A percentile compares a stretch with the other conserved stretches of the same genome.
phyloP scores from a whole-genome alignment of 1,140 invertebrate genomes.

The Acromyrmex charruanus region DNA sequence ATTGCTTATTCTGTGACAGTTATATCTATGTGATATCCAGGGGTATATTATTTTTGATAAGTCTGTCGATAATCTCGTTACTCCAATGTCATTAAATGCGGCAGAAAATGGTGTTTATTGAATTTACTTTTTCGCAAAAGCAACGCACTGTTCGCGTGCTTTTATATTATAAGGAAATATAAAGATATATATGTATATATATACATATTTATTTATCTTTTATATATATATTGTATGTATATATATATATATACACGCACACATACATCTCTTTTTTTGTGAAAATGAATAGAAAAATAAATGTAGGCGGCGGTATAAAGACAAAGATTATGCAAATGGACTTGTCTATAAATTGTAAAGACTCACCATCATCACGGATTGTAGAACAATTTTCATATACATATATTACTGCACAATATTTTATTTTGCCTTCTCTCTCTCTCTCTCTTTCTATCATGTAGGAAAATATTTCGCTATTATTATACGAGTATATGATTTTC shows the following conservation, averaged over 20 bases:
- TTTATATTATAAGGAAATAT: slow-evolving; percentile 26
- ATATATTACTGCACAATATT: background rate
- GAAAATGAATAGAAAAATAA: slow-evolving; percentile 14
- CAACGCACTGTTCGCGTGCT: background rate
- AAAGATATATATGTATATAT: background rate
- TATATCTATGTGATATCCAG: background rate
- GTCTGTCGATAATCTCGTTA: slow-evolving; percentile 53
- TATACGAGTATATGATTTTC: background rate
- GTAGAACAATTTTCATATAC: background rate
- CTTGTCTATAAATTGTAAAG: slow-evolving; percentile 7
- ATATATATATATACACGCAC: too few relatives aligned
- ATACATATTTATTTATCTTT: background rate
- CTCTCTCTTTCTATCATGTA: background rate
- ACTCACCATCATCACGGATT: background rate
- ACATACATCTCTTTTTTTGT: too few relatives aligned
- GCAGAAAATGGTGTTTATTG: slow-evolving; percentile 43
- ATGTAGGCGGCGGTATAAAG: background rate
- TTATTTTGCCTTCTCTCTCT: background rate
- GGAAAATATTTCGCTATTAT: slow-evolving; percentile 3
- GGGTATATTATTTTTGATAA: slow-evolving; percentile 29
- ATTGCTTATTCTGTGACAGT: slow-evolving; percentile 31
- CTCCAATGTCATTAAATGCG: slow-evolving; percentile 38
- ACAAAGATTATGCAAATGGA: slow-evolving; percentile 45
- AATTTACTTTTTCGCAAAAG: slow-evolving; percentile 24
- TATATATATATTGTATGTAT: background rate